These are phyloP conservation scores for Zaprionus taronus DNA, from an alignment of 1,140 invertebrate species.

Conservation along the genomic window DNA sequence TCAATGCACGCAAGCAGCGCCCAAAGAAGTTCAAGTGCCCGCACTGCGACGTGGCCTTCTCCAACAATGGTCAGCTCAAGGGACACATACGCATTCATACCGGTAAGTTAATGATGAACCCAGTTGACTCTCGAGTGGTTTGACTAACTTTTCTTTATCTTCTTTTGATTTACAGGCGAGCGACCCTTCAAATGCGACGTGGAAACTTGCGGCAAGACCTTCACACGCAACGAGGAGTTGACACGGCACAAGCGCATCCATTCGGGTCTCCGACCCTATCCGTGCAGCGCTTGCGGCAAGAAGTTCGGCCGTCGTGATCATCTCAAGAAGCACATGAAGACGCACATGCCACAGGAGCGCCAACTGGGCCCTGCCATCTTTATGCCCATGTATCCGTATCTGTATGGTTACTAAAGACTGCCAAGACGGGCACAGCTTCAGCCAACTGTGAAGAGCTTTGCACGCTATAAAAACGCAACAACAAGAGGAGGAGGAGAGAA, in stretches of 20 bases:
- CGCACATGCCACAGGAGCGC: conserved; percentile 82
- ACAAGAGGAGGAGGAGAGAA: not conserved
- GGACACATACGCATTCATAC: conserved; percentile 96
- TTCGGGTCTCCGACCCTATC: conserved; percentile 91
- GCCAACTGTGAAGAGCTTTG: conserved; percentile 76
- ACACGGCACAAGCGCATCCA: conserved; percentile 96
- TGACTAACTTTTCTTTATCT: conserved; percentile 43
- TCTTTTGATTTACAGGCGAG: conserved; percentile 87
- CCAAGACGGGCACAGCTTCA: conserved; percentile 12
- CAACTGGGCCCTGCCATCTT: conserved; percentile 77
- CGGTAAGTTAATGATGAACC: conserved; percentile 85
- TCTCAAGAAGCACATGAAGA: conserved; percentile 91
- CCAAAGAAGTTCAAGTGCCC: conserved; percentile 96
- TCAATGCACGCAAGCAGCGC: conserved; percentile 90
- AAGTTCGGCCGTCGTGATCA: conserved; percentile 95
- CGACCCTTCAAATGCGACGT: conserved; percentile 94
- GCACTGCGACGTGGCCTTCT: conserved; percentile 94
- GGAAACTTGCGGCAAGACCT: conserved; percentile 93
- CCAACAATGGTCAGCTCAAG: conserved; percentile 96
- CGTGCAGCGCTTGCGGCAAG: conserved; percentile 92
- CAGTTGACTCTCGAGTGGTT: not conserved
- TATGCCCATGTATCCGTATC: conserved; percentile 83
- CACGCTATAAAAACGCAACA: conserved; percentile 69
- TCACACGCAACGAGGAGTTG: conserved; percentile 96
- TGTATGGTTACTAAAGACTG: conserved; percentile 73